phyloP scores from a whole-genome alignment of 2,113 vertebrate species.

The Trichechus manatus region DNA sequence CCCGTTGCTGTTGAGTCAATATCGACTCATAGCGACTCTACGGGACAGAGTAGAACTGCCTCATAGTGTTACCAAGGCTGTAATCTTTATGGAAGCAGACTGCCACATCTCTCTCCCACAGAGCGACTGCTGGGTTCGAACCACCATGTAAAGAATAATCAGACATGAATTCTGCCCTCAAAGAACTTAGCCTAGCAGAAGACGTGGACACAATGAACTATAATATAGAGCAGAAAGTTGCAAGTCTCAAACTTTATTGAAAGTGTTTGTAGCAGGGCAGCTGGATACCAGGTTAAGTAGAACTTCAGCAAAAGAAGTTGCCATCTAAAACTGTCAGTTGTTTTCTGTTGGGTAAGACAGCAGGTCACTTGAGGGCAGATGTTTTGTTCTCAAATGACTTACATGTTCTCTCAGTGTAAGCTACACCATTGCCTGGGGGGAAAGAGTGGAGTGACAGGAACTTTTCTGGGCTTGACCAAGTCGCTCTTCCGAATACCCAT shows the following conservation, averaged over 20 bases:
- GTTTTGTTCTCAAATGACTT: not conserved
- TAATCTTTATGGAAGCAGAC: too few species aligned
- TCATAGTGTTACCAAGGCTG: too few species aligned
- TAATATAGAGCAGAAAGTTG: not conserved
- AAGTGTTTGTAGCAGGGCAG: not conserved
- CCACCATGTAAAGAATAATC: not conserved
- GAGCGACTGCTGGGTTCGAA: too few species aligned
- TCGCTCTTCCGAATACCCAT: not conserved
- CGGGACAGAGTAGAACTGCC: too few species aligned
- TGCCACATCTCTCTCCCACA: too few species aligned
- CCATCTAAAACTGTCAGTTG: not conserved
- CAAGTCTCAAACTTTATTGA: not conserved
- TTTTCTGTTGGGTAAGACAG: not conserved
- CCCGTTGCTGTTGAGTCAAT: too few species aligned
- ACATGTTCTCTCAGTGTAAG: not conserved
- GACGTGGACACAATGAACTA: not conserved
- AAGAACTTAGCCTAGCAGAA: not conserved
- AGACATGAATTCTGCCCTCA: not conserved
- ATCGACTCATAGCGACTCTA: too few species aligned
- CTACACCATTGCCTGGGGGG: not conserved
- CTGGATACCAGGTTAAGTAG: not conserved
- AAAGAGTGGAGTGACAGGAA: not conserved
- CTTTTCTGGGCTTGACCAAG: not conserved
- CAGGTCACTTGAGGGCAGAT: not conserved
- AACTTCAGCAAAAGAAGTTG: not conserved